These are phyloP conservation scores for Eustalomyia histrio DNA, from an alignment of 2,888 invertebrate species.

Conservation along the genomic window DNA sequence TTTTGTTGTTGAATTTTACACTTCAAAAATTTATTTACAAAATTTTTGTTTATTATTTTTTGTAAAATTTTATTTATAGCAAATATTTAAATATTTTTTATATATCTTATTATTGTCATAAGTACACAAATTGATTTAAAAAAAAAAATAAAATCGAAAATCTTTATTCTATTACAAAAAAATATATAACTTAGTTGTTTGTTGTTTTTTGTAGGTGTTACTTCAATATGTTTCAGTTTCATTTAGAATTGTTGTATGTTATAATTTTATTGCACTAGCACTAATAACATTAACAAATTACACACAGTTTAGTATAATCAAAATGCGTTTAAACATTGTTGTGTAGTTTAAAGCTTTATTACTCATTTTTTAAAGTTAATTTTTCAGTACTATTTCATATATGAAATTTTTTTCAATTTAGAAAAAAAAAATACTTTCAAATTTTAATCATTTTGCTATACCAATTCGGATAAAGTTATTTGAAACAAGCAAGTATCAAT, in stretches of 20 bases:
- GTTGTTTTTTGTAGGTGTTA: slow-evolving; percentile 48
- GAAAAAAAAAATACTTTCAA: too few species aligned
- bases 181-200: slow-evolving; percentile 44
- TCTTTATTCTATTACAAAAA: slow-evolving; percentile 48
- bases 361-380: too few species aligned
- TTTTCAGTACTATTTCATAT: too few species aligned
- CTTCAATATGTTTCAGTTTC: not conserved
- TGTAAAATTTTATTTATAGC: slow-evolving; percentile 21
- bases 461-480: too few species aligned
- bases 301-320: not conserved
- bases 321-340: not conserved
- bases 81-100: slow-evolving; percentile 62
- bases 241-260: not conserved
- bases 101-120: slow-evolving; percentile 57
- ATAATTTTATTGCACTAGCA: slow-evolving; percentile 29
- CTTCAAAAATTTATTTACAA: not conserved
- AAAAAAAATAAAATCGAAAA: slow-evolving; percentile 52
- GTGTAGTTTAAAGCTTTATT: not conserved
- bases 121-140: slow-evolving; percentile 55
- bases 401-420: too few species aligned
- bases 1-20: slow-evolving; percentile 48
- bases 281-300: not conserved
- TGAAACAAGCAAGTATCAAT: too few species aligned
- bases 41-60: slow-evolving; percentile 40
- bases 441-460: too few species aligned